Evolutionary conservation across 2,113 vertebrate species (phyloP).

Genomic region (Gambusia affinis): DNA sequence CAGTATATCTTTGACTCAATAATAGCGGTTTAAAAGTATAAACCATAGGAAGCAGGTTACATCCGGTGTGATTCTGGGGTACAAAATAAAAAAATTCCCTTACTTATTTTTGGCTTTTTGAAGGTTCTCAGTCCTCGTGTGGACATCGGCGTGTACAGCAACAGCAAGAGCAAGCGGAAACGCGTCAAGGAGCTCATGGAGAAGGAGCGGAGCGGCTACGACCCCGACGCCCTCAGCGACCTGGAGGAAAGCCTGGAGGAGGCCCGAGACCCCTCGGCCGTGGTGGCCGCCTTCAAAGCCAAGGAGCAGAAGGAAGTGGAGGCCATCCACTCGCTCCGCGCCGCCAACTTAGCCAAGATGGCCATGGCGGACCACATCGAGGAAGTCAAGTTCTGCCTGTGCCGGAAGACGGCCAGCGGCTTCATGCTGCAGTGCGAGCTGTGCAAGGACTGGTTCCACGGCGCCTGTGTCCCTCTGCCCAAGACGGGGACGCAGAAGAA

Average conservation of each 20-base stretch:
- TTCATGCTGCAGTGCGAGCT: constrained; percentile 98
- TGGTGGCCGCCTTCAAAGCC: constrained; percentile 94
- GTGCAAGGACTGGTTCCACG: constrained; percentile 99
- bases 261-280: constrained; percentile 87
- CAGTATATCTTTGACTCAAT: too few species aligned
- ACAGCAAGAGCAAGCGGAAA: constrained; percentile 92
- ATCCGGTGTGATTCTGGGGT: too few species aligned
- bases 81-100: neutral
- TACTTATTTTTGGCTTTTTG: neutral
- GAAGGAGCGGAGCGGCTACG: constrained; percentile 92
- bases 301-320: constrained; percentile 94
- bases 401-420: constrained; percentile 92
- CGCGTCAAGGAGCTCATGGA: constrained; percentile 93
- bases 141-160: constrained; percentile 96
- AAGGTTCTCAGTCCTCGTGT: constrained; percentile 95
- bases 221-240: constrained; percentile 90
- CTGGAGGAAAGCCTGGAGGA: constrained; percentile 90
- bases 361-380: constrained; percentile 96
- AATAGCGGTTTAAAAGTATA: too few species aligned
- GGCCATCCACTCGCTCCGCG: constrained; percentile 92
- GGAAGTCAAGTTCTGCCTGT: constrained; percentile 96
- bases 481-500: constrained; percentile 93
- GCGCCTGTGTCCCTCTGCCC: constrained; percentile 92
- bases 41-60: too few species aligned
- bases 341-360: constrained; percentile 96